These are phyloP conservation scores for Liodrosophila aerea DNA, from an alignment of 2,888 invertebrate species.

Conservation along the genomic window DNA sequence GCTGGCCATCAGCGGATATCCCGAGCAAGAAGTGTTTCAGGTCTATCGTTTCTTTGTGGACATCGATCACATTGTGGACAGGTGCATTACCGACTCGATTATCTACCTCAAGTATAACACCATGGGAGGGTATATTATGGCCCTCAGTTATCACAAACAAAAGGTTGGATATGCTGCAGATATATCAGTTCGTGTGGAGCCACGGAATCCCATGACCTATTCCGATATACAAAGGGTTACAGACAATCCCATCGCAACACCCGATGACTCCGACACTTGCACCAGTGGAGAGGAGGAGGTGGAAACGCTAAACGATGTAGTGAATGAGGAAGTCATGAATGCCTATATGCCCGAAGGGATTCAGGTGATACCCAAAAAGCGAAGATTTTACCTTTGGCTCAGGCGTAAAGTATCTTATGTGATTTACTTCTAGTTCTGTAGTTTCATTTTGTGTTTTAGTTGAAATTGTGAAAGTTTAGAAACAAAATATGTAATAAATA, in stretches of 20 bases:
- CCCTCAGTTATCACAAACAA: conserved; percentile 55
- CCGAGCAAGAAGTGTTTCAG: background rate
- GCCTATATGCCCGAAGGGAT: too few species aligned
- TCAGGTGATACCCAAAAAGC: too few species aligned
- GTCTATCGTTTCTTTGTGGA: conserved; percentile 58
- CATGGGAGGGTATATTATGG: conserved; percentile 35
- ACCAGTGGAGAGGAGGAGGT: too few species aligned
- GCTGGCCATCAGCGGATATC: conserved; percentile 55
- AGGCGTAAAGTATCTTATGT: too few species aligned
- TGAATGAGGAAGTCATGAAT: too few species aligned
- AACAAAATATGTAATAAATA: too few species aligned
- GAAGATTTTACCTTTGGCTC: too few species aligned
- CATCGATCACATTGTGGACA: conserved; percentile 44
- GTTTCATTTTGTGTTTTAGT: too few species aligned
- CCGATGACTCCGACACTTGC: background rate
- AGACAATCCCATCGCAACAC: background rate
- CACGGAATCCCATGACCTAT: conserved; percentile 40
- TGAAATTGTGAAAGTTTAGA: too few species aligned
- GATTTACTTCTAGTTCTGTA: too few species aligned
- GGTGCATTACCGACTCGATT: conserved; percentile 23
- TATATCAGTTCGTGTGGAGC: conserved; percentile 42
- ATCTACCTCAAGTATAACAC: conserved; percentile 51
- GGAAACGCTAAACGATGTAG: too few species aligned
- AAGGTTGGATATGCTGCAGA: conserved; percentile 59
- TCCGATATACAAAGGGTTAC: too few species aligned